phyloP scores from a whole-genome alignment of 2,888 invertebrate genomes.

The Dryobota labecula region DNA sequence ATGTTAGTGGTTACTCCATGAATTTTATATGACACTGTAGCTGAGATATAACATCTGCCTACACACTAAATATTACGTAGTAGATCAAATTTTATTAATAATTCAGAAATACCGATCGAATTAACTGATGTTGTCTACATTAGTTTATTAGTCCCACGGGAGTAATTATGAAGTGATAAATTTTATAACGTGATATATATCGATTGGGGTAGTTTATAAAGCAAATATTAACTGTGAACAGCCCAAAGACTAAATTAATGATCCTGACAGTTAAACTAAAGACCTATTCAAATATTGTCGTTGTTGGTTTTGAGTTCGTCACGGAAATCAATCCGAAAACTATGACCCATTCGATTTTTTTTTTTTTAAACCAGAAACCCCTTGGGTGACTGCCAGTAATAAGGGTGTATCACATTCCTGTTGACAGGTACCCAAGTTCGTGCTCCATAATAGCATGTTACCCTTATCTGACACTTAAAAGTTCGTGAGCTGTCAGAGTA shows the following conservation, averaged over 20 bases:
- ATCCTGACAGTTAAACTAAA: not conserved
- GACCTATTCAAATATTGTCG: not conserved
- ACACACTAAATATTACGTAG: not conserved
- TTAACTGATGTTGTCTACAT: not conserved
- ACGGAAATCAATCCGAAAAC: not conserved
- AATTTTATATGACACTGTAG: not conserved
- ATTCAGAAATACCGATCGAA: not conserved
- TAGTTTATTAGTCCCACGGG: conserved; percentile 8
- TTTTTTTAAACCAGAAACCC: no score
- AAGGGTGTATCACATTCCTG: conserved; percentile 2
- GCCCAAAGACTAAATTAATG: not conserved
- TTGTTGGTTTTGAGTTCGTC: not conserved
- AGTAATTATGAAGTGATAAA: not conserved
- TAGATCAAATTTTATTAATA: conserved; percentile 3
- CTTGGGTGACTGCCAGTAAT: not conserved
- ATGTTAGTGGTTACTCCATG: not conserved
- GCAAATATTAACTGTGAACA: not conserved
- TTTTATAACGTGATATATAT: conserved; percentile 1
- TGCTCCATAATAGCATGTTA: conserved; percentile 3
- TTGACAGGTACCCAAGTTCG: conserved; percentile 16
- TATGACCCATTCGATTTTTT: not conserved
- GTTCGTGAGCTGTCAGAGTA: conserved; percentile 19
- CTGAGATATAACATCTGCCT: not conserved
- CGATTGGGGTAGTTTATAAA: conserved; percentile 19
- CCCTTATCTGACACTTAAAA: conserved; percentile 39